Evolutionary conservation across 2,888 invertebrate species (phyloP), one percentile per base, ranked within the genome.

Genomic region (Eupeodes latifasciatus): DNA sequence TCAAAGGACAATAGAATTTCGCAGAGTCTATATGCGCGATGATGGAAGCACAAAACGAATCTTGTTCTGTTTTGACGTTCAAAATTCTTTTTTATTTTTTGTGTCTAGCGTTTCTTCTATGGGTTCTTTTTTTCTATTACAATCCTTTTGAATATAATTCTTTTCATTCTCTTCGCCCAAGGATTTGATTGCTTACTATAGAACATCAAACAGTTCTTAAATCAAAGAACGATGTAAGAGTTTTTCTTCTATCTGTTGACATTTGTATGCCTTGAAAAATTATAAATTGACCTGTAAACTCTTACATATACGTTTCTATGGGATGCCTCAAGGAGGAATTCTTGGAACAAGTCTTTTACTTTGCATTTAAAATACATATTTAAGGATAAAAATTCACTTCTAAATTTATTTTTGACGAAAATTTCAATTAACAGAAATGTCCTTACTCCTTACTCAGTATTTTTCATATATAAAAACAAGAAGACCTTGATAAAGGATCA

Each of bases 1-100:
- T 84, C 74, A 75, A 88, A 82, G 77, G 83, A 87, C 80, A 87
- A 83, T 77, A 74, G 87, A 69, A 27, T 12, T 27, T 19, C 55
- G 27, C 1, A 47, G 64, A 27, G 27, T 66, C 59, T 9, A 11
- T 11, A 44, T 44, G 44, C 10, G 12, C 11, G 34, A 36, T 59
- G 14, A 47, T 51, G 55, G 27, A 47, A 53, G 59, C 19, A 47
- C 44, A 71, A 76, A 83, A 74, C 69, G 69, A 69, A 84, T 84
- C 67, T 62, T 72, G 27, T 81, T 72, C 74, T 74, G 55, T 51
- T 61, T 47, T 40, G 61, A 53, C 49, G 57, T 82, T 47, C 57
- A 59, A 61, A 78, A 74, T 74, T 67, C 49, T 76, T 77, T 57
- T 47, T 19, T 27, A 27, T 27, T 14, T 10, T 19, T 19, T 36